Percentiles rank a stretch among this genome's conserved stretches.
phyloP scores from a whole-genome alignment of 2,888 invertebrate genomes.

The Molanna angustata region DNA sequence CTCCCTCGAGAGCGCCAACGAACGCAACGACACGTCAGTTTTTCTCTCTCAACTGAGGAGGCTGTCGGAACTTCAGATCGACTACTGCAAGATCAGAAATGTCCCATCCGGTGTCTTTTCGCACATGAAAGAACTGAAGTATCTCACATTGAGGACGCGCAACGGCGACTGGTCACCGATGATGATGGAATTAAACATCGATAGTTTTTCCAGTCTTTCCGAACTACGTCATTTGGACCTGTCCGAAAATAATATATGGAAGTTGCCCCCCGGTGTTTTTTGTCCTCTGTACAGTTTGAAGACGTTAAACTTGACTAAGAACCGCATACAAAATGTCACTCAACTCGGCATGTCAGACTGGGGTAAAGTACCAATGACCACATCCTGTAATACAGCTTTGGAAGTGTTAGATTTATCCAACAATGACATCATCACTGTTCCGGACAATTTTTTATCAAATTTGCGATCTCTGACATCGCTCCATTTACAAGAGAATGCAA shows the following conservation, averaged over 20 bases:
- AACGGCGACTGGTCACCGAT: conserved; percentile 79
- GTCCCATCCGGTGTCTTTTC: conserved; percentile 68
- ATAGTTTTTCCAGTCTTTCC: conserved; percentile 65
- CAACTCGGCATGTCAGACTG: conserved; percentile 73
- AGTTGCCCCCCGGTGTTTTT: conserved; percentile 66
- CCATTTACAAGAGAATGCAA: conserved; percentile 71
- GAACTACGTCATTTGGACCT: conserved; percentile 67
- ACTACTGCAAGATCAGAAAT: conserved; percentile 74
- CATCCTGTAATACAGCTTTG: conserved; percentile 66
- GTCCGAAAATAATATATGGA: conserved; percentile 76
- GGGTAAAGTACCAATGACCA: conserved; percentile 51
- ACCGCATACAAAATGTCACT: conserved; percentile 74
- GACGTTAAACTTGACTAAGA: conserved; percentile 69
- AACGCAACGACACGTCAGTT: conserved; percentile 44
- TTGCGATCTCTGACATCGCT: conserved; percentile 66
- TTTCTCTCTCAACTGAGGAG: conserved; percentile 61
- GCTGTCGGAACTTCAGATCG: conserved; percentile 67
- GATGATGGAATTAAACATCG: conserved; percentile 69
- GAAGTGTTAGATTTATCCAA: conserved; percentile 70
- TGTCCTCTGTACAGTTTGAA: conserved; percentile 69
- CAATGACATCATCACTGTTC: conserved; percentile 69
- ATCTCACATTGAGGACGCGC: conserved; percentile 67
- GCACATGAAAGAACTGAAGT: conserved; percentile 64
- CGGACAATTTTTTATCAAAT: conserved; percentile 67
- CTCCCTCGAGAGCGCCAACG: conserved; percentile 52